Base-by-base conservation (phyloP, 2,113 vertebrate genomes). In the Thryonomys swinderianus region DNA sequence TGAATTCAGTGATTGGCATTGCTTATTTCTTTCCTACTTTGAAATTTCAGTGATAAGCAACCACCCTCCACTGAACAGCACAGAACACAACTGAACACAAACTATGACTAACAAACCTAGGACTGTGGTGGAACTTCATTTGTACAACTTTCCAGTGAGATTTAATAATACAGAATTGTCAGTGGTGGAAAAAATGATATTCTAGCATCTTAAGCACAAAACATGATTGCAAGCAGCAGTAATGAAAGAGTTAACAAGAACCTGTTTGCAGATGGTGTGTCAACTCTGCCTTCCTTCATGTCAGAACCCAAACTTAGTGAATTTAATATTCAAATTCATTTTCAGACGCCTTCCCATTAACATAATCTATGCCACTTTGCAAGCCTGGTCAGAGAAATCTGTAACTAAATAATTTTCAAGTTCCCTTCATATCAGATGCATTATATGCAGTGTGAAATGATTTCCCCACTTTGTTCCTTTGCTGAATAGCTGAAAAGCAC, bases 341-440 rank as follows among this genome's bases (percentile, higher is more conserved):
- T 99, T 98, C 98, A 98, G 98, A 98, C 98, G 95, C 96, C 96
- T 98, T 79, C 0, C 98, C 85, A 98, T 98, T 99, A 98, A 98
- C 98, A 98, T 99, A 98, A 98, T 98, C 98, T 98, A 98, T 98
- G 97, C 98, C 80, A 98, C 86, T 98, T 98, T 98, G 96, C 98
- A 98, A 98, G 98, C 98, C 98, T 97, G 98, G 98, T 98, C 98
- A 98, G 96, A 98, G 97, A 98, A 97, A 98, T 98, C 98, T 98
- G 98, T 98, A 98, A 98, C 98, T 98, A 99, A 99, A 98, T 99
- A 98, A 99, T 99, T 99, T 98, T 99, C 98, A 98, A 98, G 97
- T 98, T 98, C 98, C 97, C 98, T 98, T 98, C 98, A 98, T 98
- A 98, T 97, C 97, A 98, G 98, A 98, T 98, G 98, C 93, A 98